Base-by-base conservation (phyloP, 1,140 invertebrate genomes). In the Meloidogyne floridensis region DNA sequence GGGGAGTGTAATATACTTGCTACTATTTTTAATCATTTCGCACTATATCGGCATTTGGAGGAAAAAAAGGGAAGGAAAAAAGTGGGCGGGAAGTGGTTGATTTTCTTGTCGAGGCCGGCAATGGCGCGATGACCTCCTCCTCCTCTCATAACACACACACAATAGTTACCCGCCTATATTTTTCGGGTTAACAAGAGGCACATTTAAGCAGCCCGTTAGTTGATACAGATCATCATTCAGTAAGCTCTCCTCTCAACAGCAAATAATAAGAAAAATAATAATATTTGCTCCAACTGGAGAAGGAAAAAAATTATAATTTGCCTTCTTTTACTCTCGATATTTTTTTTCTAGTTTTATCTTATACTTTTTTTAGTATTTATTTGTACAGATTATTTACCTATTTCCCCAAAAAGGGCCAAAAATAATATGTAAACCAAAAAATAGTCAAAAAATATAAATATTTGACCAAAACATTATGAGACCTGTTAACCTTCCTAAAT, bases 151-250 rank as follows among this genome's bases (percentile, higher is more conserved):
- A 65, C 59, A 65, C 15, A 65, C 15, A 65, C 2, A 65, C 5
- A 11, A 65, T 65, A 65, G 59, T 65, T 7, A 65, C 59, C 32
- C 59, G 59, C 59, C 59, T 65, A 65, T 65, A 65, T 65, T 65
- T 65, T 65, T 65, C 13, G 56, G 59, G 59, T 65, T 65, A 6
- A 65, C 15, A 65, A 65, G 59, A 65, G n/a, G 59, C 59, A 65
- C 59, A 65, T 65, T 65, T 65, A 65, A 65, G 59, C 59, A 65
- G 59, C 59, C 32, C 59, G 59, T 65, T 65, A 15, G 7, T 18
- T 65, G 59, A 65, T 65, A 65, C 59, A 65, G 59, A 65, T 65
- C 59, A 65, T 65, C 59, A 65, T 65, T 65, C 59, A n/a, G 5
- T n/a, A 7, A 65, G 13, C 15, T n/a, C 5, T 6, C n/a, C 56